Evolutionary conservation across 1,140 invertebrate species (phyloP).

Genomic region (Elysia chlorotica): DNA sequence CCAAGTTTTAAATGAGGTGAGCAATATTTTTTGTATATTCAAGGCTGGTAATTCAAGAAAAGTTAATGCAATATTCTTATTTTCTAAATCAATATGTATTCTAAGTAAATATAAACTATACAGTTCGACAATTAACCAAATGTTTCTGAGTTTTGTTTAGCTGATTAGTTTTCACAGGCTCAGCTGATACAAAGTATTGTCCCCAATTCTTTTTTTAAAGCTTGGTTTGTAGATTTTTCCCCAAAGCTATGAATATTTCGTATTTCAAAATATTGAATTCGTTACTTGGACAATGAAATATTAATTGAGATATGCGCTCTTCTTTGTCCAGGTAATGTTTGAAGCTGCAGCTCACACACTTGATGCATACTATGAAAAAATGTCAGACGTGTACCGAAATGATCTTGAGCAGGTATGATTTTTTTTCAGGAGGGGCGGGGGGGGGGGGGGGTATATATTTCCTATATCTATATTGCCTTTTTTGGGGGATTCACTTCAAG

Average conservation of each 20-base stretch:
- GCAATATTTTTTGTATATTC: background rate
- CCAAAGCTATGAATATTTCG: background rate
- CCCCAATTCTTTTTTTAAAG: background rate
- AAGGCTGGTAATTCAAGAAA: background rate
- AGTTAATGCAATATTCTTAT: background rate
- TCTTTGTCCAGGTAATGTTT: slow-evolving; percentile 19
- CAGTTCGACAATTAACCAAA: background rate
- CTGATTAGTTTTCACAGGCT: background rate
- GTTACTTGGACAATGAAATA: background rate
- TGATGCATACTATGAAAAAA: slow-evolving; percentile 20
- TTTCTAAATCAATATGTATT: background rate
- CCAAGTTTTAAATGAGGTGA: slow-evolving; percentile 9
- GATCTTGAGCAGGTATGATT: slow-evolving; percentile 5
- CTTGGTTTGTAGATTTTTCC: background rate
- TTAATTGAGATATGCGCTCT: background rate
- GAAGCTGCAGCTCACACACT: slow-evolving; percentile 2
- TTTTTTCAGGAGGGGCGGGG: no score
- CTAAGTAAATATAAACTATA: background rate
- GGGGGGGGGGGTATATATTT: no score
- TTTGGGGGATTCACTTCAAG: background rate
- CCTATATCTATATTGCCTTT: no score
- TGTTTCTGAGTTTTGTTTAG: no score
- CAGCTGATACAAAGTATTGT: background rate
- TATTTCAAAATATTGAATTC: background rate
- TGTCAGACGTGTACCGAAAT: slow-evolving; percentile 15